These are phyloP conservation scores for Latheticus oryzae DNA, from an alignment of 2,888 invertebrate genomes.

Conservation along the genomic window DNA sequence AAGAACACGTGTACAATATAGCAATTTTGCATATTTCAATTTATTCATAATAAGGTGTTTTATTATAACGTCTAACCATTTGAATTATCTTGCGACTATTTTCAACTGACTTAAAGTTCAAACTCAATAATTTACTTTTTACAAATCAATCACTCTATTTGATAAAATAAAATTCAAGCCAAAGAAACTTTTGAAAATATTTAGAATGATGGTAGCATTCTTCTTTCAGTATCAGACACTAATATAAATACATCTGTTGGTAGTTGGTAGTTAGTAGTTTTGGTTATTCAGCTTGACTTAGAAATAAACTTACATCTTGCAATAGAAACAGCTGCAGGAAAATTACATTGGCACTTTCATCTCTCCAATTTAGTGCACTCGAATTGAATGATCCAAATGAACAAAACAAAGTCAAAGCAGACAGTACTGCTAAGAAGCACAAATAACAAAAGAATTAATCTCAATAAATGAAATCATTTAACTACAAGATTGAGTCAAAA, in stretches of 20 bases:
- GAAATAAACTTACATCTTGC: too few species aligned
- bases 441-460: constrained; percentile 11
- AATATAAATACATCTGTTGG: too few species aligned
- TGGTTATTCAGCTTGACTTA: too few species aligned
- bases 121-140: constrained; percentile 42
- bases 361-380: too few species aligned
- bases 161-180: constrained; percentile 38
- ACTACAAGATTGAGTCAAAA: neutral
- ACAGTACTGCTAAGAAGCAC: neutral
- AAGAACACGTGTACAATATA: constrained; percentile 15
- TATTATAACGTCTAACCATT: too few species aligned
- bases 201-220: constrained; percentile 41
- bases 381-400: too few species aligned
- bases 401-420: too few species aligned
- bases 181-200: constrained; percentile 38
- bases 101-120: constrained; percentile 41
- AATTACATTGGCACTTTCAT: too few species aligned
- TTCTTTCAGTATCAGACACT: too few species aligned
- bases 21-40: constrained; percentile 31
- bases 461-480: constrained; percentile 17
- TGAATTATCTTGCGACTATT: too few species aligned
- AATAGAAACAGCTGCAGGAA: too few species aligned
- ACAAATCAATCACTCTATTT: constrained; percentile 43
- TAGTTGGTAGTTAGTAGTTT: too few species aligned
- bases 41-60: constrained; percentile 40